Evolutionary conservation across 2,113 vertebrate species (phyloP), one percentile per base, ranked within the genome.

Genomic region (Triplophysa dalaica): DNA sequence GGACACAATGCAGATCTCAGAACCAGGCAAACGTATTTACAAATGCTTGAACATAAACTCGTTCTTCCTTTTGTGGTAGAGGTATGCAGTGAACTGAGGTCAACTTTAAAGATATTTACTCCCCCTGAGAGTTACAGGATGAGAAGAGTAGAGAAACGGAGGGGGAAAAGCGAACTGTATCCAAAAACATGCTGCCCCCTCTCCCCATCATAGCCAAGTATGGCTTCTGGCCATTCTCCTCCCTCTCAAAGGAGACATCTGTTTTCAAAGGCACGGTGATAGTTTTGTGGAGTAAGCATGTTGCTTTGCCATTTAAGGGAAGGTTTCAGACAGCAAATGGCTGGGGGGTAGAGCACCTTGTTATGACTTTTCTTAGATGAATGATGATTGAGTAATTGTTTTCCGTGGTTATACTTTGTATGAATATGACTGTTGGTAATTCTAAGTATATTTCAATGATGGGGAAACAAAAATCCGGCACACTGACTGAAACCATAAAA

Each of bases 51-150:
- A 73, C 19, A 19, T 58, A 41, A 69, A 58, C 43, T 77, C 12
- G 2, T 70, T 56, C 78, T 79, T 80, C 83, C 83, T 85, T 82
- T 85, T 82, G 77, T 74, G 81, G 81, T 69, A 80, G 69, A 85
- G 81, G 78, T 78, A 82, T 82, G 84, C 68, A 80, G 54, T 61
- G n/a, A 56, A 38, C 21, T 17, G 11, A 54, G 26, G 61, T n/a
- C 45, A 77, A 43, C 67, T 52, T 61, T 80, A 29, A 77, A 79
- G 64, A 45, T 21, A 63, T 13, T 72, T n/a, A 12, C 41, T 80
- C 68, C 78, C 66, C 52, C 69, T 61, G 72, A 70, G 72, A 70
- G 48, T 77, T 64, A 64, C 26, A 19, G 61, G 66, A 80, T 1
- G 33, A 24, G 10, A n/a, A 54, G 4, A 60, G 33, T 11, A 66